Base-by-base conservation (phyloP, 1,140 invertebrate genomes). In the Drosophila bifasciata region DNA sequence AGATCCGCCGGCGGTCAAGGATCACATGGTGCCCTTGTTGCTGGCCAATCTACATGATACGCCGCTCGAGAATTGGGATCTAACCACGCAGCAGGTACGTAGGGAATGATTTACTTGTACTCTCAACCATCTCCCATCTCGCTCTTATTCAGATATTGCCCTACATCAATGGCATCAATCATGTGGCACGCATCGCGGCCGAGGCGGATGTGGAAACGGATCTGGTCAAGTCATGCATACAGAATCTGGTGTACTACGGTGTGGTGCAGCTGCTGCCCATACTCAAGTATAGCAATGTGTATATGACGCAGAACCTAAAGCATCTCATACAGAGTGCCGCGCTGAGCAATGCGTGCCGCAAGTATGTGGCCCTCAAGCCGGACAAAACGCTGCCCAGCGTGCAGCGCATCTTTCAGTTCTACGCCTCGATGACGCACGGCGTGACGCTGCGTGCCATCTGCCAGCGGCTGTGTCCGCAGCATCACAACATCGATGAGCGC, bases 211-310 rank as follows among this genome's bases (percentile, higher is more conserved):
- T 99, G 0, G 97, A 99, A 88, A 97, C 96, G 61, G 97, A 97
- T 92, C 92, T 99, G 39, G 98, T 99, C 0, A 99, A 99, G 92
- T 96, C 97, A 7, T 98, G 97, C 91, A 95, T 99, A 43, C 97
- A 98, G 91, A 99, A 99, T 93, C 93, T 99, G 55, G 93, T 98
- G 81, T 98, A 95, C 91, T 95, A 94, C 64, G 93, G 93, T 21
- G 93, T 94, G 16, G 93, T 93, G 69, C 95, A 95, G 15, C 91
- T 99, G 21, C 95, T 98, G 52, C 97, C 97, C 7, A 95, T 99
- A 75, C 96, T 99, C 78, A 97, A 97, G 91, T 99, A 99, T 92
- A 96, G 96, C 68, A 99, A 99, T 92, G 95, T 98, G 68, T 99
- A 99, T 92, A 95, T 96, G 50, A 98, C 97, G 3, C 94, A 97